phyloP scores from a whole-genome alignment of 2,888 invertebrate genomes.

The Ptilodon capucinus region DNA sequence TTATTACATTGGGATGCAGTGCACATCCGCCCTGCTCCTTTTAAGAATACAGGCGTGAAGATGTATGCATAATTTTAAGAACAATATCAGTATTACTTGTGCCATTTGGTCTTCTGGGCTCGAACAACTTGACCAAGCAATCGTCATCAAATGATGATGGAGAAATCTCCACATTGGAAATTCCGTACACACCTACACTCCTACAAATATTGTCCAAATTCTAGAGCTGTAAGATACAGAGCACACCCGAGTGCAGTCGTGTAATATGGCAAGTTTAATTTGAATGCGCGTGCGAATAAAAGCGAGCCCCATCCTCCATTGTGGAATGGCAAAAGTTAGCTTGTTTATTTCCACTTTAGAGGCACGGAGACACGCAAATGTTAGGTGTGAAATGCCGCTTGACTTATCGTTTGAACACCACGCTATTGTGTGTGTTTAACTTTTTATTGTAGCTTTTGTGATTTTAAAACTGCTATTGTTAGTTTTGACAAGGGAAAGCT shows the following conservation, averaged over 20 bases:
- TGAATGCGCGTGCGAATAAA: slow-evolving; percentile 51
- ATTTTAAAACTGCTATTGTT: neutral
- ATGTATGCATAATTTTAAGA: too few species aligned
- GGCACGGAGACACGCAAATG: slow-evolving; percentile 56
- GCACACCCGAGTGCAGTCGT: slow-evolving; percentile 35
- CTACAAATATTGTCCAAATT: slow-evolving; percentile 25
- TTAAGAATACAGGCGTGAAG: too few species aligned
- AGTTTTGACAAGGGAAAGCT: neutral
- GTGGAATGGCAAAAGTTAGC: slow-evolving; percentile 68
- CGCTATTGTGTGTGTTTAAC: slow-evolving; percentile 28
- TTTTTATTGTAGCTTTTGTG: slow-evolving; percentile 30
- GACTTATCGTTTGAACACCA: slow-evolving; percentile 42
- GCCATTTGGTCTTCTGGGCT: too few species aligned
- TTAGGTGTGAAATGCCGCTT: slow-evolving; percentile 56
- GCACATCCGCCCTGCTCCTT: too few species aligned
- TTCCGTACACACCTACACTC: neutral
- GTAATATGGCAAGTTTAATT: slow-evolving; percentile 61
- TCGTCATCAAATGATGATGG: too few species aligned
- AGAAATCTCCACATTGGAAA: neutral
- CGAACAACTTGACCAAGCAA: too few species aligned
- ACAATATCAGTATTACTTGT: too few species aligned
- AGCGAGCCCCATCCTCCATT: slow-evolving; percentile 43
- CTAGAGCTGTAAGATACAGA: slow-evolving; percentile 27
- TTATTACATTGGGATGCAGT: too few species aligned
- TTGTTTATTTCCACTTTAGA: slow-evolving; percentile 68